Evolutionary conservation across 2,113 vertebrate genomes (phyloP).

Genomic region (pig (Sus scrofa)): T2T-Sscrofa CM000816.6:1365501-1366000

Average conservation of each 20-base stretch:
- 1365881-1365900: background rate
- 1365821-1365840: fast-evolving
- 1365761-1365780: background rate
- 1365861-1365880: fast-evolving
- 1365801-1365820: fast-evolving
- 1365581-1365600: background rate
- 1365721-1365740: background rate
- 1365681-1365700: fast-evolving
- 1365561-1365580: fast-evolving
- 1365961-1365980: background rate
- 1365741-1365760: too few species aligned
- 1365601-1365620: too few species aligned
- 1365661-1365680: background rate
- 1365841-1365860: fast-evolving
- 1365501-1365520: background rate
- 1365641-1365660: background rate
- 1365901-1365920: background rate
- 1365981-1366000: too few species aligned
- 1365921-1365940: background rate
- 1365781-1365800: fast-evolving
- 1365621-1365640: background rate
- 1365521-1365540: fast-evolving
- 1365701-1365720: background rate
- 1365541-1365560: fast-evolving
- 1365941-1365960: fast-evolving